Conservation (phyloP, 2,797 vertebrate species). For the Lagodon rhomboides region DNA sequence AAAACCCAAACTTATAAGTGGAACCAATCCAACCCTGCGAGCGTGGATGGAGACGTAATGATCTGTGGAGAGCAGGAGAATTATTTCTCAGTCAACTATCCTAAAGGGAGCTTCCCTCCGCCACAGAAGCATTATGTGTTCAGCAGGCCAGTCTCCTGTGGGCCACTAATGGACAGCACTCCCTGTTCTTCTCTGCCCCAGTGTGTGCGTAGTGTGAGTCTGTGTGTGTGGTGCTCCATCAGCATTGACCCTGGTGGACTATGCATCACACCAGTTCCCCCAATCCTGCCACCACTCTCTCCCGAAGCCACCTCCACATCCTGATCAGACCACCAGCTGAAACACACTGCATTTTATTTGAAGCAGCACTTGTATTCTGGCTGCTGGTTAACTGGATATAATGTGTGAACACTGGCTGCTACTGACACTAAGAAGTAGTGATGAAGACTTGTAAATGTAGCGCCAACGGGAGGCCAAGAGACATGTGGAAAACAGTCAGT, state of each 20-base stretch:
- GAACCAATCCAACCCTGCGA: conserved; percentile 33
- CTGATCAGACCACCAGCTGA: conserved; percentile 16
- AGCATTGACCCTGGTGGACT: conserved; percentile 40
- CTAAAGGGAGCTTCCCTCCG: conserved; percentile 53
- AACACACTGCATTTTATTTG: conserved; percentile 14
- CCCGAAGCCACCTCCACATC: conserved; percentile 4
- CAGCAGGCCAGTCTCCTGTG: conserved; percentile 58
- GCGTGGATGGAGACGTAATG: conserved; percentile 52
- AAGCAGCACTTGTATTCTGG: conserved; percentile 6
- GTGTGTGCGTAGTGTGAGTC: conserved; percentile 15
- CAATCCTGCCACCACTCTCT: neutral
- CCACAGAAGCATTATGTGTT: conserved; percentile 66
- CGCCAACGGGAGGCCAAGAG: conserved; percentile 1
- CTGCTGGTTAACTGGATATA: neutral
- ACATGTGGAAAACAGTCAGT: conserved; percentile 14
- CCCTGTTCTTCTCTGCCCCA: conserved; percentile 30
- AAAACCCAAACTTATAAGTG: conserved; percentile 42
- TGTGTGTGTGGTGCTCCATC: conserved; percentile 43
- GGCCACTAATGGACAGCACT: conserved; percentile 75
- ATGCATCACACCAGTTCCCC: conserved; percentile 25
- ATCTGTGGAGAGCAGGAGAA: conserved; percentile 68
- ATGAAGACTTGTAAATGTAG: conserved; percentile 7
- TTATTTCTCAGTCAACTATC: conserved; percentile 60
- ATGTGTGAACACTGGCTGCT: conserved; percentile 8
- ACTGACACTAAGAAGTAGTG: conserved; percentile 1